Percentiles rank a stretch among this genome's conserved stretches.
Evolutionary conservation across 1,140 invertebrate species (phyloP).

Genomic region (Bombus pyrosoma): DNA sequence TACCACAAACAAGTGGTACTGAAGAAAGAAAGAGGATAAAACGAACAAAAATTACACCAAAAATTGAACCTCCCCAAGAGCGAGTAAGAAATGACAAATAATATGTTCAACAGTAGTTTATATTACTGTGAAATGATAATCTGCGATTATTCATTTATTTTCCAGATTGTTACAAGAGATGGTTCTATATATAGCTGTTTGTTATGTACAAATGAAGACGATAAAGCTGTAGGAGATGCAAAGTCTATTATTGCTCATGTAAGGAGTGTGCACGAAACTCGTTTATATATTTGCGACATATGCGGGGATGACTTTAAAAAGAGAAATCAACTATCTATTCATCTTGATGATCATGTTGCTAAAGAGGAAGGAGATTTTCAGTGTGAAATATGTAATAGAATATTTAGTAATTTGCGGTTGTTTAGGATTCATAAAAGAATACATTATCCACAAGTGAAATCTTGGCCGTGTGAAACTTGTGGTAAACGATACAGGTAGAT

Average conservation of each 20-base stretch:
- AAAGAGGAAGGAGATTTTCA: constrained; percentile 85
- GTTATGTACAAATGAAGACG: constrained; percentile 82
- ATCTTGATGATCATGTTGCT: constrained; percentile 87
- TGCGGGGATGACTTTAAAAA: constrained; percentile 87
- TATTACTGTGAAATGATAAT: constrained; percentile 11
- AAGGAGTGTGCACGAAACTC: constrained; percentile 84
- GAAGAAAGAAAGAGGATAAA: constrained; percentile 66
- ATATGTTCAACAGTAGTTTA: background rate
- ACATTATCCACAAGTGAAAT: constrained; percentile 85
- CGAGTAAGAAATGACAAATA: constrained; percentile 29
- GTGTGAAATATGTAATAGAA: constrained; percentile 86
- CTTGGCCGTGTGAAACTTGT: constrained; percentile 86
- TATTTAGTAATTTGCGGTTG: constrained; percentile 85
- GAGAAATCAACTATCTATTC: constrained; percentile 85
- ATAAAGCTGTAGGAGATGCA: constrained; percentile 81
- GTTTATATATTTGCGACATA: constrained; percentile 88
- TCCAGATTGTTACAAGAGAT: constrained; percentile 82
- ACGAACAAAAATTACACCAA: constrained; percentile 56
- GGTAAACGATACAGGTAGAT: constrained; percentile 85
- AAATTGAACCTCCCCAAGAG: constrained; percentile 49
- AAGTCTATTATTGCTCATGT: constrained; percentile 86
- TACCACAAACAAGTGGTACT: constrained; percentile 50
- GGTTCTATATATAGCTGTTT: constrained; percentile 84
- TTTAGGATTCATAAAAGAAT: constrained; percentile 86
- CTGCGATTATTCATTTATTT: constrained; percentile 16